Base-by-base conservation (phyloP, 1,140 invertebrate genomes). In the Wiebesia pumilae region DNA sequence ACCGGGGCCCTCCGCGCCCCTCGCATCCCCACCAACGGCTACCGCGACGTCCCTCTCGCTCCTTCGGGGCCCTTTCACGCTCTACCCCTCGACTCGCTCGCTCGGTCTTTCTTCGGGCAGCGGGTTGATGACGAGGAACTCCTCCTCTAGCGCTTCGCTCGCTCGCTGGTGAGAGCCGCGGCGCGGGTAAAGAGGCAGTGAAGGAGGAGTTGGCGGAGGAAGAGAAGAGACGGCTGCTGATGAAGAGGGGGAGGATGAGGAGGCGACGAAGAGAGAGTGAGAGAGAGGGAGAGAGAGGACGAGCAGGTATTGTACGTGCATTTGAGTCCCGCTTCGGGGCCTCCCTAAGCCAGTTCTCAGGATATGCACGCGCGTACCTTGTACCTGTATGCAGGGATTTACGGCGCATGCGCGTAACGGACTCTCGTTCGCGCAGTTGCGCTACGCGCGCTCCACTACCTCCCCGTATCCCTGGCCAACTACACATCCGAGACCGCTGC, bases 371-470 rank as follows among this genome's bases (percentile, higher is more conserved):
- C 16, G 78, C 78, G 14, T 10, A 43, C 38, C 71, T 47, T 65
- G 54, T 78, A 43, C 80, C 35, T 65, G 58, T 69, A 54, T 30
- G 65, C 19, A 65, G 16, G 30, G 51, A 58, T 30, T 16, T 16
- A 73, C 21, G 10, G 86, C 86, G 86, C 86, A 84, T 84, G 82
- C 86, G 86, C 86, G 65, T 87, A 87, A 87, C 78, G 86, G 86
- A 30, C 54, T 58, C 38, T 51, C 40, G 62, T n/a, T 67, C 58
- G 43, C 67, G 65, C 81, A 71, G 38, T 71, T 83, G 67, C 67
- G 54, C 27, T 16, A 27, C 35, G 40, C 79, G 21, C 30, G n/a
- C 43, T 24, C 16, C 47, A 35, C 19, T 27, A 21, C 54, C 30
- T 4, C 38, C 27, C 79, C 35, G 47, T 65, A 21, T 58, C 24